phyloP scores from a whole-genome alignment of 2,797 vertebrate genomes.

The Myotis myotis region DNA sequence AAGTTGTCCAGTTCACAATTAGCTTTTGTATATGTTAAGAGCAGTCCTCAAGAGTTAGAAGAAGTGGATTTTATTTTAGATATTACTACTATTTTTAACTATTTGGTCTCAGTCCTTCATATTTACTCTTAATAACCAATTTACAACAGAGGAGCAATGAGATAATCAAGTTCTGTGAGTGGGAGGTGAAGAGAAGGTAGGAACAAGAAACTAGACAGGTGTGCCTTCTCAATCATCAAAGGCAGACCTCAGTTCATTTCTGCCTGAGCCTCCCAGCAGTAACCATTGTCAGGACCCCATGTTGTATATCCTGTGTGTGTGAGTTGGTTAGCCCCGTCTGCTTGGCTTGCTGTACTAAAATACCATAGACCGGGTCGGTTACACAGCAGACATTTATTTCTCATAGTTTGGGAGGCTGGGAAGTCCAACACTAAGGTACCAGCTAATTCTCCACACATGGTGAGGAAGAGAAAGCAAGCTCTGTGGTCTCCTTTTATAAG shows the following conservation, averaged over 20 bases:
- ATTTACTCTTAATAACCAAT: background rate
- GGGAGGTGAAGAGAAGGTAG: background rate
- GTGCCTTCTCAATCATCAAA: background rate
- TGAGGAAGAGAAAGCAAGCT: background rate
- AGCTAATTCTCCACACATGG: background rate
- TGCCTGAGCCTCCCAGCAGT: background rate
- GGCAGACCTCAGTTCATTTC: background rate
- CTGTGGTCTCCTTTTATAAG: background rate
- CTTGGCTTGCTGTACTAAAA: background rate
- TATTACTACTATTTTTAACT: background rate
- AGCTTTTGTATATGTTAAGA: slow-evolving; percentile 35
- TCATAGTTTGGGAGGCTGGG: background rate
- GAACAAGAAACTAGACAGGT: background rate
- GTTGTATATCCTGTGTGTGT: background rate
- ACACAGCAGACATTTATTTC: background rate
- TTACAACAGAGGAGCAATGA: background rate
- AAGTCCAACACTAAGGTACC: background rate
- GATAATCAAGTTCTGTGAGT: background rate
- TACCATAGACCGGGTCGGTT: background rate
- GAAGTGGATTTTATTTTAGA: slow-evolving; percentile 49
- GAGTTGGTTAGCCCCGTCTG: background rate
- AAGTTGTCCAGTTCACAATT: background rate
- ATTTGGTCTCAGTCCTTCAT: background rate
- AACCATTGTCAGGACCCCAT: background rate
- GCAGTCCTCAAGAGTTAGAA: background rate